Evolutionary conservation across 2,888 invertebrate genomes (phyloP).

Genomic region (Nomada ruficornis): DNA sequence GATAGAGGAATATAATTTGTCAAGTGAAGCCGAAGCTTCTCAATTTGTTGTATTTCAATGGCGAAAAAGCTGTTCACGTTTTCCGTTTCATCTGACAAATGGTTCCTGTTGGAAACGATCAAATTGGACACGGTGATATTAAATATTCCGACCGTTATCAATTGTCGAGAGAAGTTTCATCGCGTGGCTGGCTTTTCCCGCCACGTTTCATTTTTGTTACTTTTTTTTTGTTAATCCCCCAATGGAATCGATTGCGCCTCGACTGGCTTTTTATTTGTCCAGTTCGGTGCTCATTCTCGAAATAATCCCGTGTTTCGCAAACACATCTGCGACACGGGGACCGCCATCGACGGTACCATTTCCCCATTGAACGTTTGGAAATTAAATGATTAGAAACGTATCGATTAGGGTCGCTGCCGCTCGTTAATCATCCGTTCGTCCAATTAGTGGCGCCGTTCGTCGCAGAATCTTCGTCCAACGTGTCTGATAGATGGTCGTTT

Average conservation of each 20-base stretch:
- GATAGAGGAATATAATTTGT: not conserved
- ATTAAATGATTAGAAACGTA: conserved; percentile 55
- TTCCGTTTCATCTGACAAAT: conserved; percentile 13
- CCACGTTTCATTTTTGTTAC: not conserved
- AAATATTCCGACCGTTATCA: conserved; percentile 30
- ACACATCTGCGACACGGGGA: not conserved
- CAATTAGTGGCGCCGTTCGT: conserved; percentile 51
- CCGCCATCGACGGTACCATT: not conserved
- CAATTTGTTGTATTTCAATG: not conserved
- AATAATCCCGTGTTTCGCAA: conserved; percentile 45
- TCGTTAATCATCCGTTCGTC: conserved; percentile 59
- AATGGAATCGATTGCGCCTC: conserved; percentile 7
- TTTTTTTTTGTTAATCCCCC: not conserved
- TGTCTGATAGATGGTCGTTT: conserved; percentile 19
- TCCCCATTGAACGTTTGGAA: conserved; percentile 39
- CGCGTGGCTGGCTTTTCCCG: not conserved
- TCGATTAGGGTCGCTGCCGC: conserved; percentile 37
- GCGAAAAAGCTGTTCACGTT: not conserved
- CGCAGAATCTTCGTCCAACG: conserved; percentile 36
- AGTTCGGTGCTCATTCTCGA: conserved; percentile 21
- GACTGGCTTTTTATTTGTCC: conserved; percentile 5
- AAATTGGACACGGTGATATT: conserved; percentile 19
- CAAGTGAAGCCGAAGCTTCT: not conserved
- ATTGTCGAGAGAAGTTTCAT: conserved; percentile 11
- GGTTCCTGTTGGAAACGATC: not conserved